Percentiles rank a stretch among this genome's conserved stretches.
Evolutionary conservation across 1,140 invertebrate genomes (phyloP).

Genomic region (Leptinotarsa undecemlineata): DNA sequence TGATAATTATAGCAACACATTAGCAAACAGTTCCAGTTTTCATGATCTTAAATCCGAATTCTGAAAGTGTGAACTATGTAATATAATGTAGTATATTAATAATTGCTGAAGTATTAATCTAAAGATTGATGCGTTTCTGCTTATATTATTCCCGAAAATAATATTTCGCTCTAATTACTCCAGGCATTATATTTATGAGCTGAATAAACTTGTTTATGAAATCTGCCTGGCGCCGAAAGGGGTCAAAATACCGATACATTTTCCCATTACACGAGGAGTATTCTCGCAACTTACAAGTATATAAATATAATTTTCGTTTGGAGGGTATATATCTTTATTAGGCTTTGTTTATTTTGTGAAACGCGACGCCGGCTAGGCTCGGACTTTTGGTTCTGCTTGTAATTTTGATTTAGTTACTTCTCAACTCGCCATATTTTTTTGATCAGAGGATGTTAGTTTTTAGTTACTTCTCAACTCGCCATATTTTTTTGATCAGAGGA

Average conservation of each 20-base stretch:
- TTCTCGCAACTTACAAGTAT: conserved; percentile 25
- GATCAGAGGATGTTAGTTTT: too few species aligned
- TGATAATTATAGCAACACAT: background rate
- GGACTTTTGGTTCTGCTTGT: too few species aligned
- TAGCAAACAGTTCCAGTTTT: background rate
- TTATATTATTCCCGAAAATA: conserved; percentile 52
- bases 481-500: too few species aligned
- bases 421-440: too few species aligned
- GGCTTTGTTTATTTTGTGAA: conserved; percentile 27
- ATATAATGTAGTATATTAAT: conserved; percentile 37
- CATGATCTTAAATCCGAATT: conserved; percentile 32
- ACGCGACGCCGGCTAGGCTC: background rate
- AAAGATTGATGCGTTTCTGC: conserved; percentile 47
- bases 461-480: too few species aligned
- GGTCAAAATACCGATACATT: conserved; percentile 55
- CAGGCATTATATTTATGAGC: conserved; percentile 52
- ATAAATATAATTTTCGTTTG: conserved; percentile 32
- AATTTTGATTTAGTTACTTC: too few species aligned
- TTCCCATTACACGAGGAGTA: conserved; percentile 35
- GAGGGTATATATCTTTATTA: conserved; percentile 31
- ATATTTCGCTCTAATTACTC: conserved; percentile 55
- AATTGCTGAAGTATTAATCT: conserved; percentile 23
- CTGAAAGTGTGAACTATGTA: conserved; percentile 30
- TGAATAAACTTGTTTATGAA: conserved; percentile 56
- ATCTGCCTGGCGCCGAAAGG: conserved; percentile 50